phyloP scores from a whole-genome alignment of 2,888 invertebrate species.

The Sesia bembeciformis region DNA sequence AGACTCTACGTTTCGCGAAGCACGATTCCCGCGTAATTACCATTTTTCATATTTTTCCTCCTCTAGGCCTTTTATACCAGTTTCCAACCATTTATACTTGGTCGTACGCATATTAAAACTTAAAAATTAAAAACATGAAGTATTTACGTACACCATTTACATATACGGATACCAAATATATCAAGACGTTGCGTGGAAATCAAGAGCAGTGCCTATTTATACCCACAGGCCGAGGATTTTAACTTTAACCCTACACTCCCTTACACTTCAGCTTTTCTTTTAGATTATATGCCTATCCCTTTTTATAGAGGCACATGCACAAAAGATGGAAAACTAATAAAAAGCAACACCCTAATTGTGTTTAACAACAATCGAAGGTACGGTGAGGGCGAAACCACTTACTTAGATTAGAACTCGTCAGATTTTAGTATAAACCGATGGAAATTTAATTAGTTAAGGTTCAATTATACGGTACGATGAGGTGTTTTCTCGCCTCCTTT shows the following conservation, averaged over 20 bases:
- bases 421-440: conserved; percentile 12
- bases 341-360: not conserved
- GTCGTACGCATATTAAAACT: too few relatives aligned
- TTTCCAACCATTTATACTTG: too few relatives aligned
- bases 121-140: too few relatives aligned
- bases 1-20: too few relatives aligned
- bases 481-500: too few relatives aligned
- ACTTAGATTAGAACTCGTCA: conserved; percentile 18
- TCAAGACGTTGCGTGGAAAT: too few relatives aligned
- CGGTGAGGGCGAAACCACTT: conserved; percentile 17
- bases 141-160: too few relatives aligned
- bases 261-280: not conserved
- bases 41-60: too few relatives aligned
- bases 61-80: too few relatives aligned
- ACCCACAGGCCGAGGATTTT: not conserved
- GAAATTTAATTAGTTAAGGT: not conserved
- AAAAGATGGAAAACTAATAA: not conserved
- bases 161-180: too few relatives aligned
- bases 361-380: conserved; percentile 4
- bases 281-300: not conserved
- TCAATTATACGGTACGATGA: not conserved
- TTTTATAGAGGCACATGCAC: not conserved
- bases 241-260: not conserved
- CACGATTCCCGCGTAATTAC: too few relatives aligned
- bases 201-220: too few relatives aligned